These are phyloP conservation scores for Drepanosiphum platanoidis DNA, from an alignment of 2,888 invertebrate genomes.

Conservation along the genomic window DNA sequence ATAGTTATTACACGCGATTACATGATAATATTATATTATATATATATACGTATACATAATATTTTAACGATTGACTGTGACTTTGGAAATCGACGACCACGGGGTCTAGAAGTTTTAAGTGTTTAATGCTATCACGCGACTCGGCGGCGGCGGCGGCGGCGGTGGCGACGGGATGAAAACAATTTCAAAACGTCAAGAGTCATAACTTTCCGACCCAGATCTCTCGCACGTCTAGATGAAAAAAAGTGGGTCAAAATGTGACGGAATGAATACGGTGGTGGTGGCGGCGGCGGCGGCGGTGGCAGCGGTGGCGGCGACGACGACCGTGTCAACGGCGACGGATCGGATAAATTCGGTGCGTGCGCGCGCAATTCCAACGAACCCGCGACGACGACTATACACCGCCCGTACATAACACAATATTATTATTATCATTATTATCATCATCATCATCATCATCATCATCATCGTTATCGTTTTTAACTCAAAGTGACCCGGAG, in stretches of 20 bases:
- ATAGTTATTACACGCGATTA: too few species aligned
- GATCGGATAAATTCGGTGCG: background rate
- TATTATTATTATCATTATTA: too few species aligned
- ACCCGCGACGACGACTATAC: background rate
- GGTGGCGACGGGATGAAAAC: background rate
- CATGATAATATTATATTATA: too few species aligned
- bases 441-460: too few species aligned
- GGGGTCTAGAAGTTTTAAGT: background rate
- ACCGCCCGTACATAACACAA: background rate
- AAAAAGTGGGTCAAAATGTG: conserved; percentile 21
- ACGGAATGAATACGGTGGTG: background rate
- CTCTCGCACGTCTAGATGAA: background rate
- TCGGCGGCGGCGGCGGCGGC: background rate
- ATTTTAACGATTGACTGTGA: background rate
- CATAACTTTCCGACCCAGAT: conserved; percentile 2
- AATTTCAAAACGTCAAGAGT: conserved; percentile 31
- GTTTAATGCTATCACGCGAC: background rate
- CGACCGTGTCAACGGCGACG: background rate
- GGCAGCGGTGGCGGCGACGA: background rate
- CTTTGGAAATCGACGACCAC: background rate
- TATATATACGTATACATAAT: too few species aligned
- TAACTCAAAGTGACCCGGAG: too few species aligned
- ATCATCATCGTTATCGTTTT: too few species aligned
- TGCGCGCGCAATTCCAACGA: background rate
- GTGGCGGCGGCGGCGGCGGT: background rate